These are phyloP conservation scores for Stramonita haemastoma DNA, from an alignment of 2,888 invertebrate species.

Conservation along the genomic window DNA sequence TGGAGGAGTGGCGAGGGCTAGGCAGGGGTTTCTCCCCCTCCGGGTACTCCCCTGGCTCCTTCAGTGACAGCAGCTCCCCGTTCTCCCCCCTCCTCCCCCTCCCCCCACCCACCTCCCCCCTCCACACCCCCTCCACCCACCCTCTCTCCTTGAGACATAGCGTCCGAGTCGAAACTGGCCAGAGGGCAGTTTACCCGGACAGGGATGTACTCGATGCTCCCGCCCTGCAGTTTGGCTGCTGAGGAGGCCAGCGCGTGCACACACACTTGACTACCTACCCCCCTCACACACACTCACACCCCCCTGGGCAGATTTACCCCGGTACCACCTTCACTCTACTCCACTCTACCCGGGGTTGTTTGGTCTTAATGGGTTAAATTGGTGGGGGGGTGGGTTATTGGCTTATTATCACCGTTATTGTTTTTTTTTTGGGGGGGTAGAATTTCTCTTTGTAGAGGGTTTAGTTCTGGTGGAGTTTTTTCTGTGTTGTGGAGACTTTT, in stretches of 20 bases:
- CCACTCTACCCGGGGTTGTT: too few relatives aligned
- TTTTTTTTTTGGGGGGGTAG: too few relatives aligned
- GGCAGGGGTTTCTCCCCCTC: conserved; percentile 18
- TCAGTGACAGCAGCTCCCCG: conserved; percentile 1
- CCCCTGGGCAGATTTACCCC: too few relatives aligned
- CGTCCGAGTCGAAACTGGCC: conserved; percentile 31
- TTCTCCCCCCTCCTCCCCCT: too few relatives aligned
- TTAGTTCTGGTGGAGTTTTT: too few relatives aligned
- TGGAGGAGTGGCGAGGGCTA: not conserved
- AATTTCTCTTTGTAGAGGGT: too few relatives aligned
- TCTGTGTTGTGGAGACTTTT: too few relatives aligned
- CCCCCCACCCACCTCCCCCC: not conserved
- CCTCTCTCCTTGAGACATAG: conserved; percentile 2
- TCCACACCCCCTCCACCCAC: not conserved
- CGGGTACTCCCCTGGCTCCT: not conserved
- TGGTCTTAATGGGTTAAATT: too few relatives aligned
- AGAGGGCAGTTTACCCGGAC: conserved; percentile 19
- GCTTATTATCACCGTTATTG: too few relatives aligned
- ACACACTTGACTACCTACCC: too few relatives aligned
- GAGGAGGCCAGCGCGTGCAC: not conserved
- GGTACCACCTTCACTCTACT: too few relatives aligned
- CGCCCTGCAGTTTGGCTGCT: conserved; percentile 23
- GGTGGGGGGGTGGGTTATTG: too few relatives aligned
- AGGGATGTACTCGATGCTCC: conserved; percentile 24
- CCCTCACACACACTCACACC: not conserved